Conservation (phyloP, 2,888 invertebrate species). For the Drosophila nr. medialis region DNA sequence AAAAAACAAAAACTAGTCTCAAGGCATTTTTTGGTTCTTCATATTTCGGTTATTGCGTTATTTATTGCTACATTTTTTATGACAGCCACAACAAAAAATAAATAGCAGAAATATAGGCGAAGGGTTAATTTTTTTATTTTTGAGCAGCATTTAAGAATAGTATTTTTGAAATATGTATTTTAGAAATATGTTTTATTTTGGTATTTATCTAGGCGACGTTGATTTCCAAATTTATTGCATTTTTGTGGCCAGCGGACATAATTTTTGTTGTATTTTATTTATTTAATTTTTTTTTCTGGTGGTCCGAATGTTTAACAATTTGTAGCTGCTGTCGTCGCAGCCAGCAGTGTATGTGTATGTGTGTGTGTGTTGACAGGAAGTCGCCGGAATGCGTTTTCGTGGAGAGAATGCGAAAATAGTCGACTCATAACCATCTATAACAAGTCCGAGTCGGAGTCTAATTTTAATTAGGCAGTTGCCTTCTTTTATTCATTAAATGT, state of each 20-base stretch:
- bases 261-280: slow-evolving; percentile 32
- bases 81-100: slow-evolving; percentile 66
- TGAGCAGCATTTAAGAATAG: slow-evolving; percentile 21
- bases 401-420: slow-evolving; percentile 40
- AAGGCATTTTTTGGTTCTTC: slow-evolving; percentile 20
- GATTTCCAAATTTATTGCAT: slow-evolving; percentile 76
- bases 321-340: slow-evolving; percentile 35
- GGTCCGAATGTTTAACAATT: slow-evolving; percentile 48
- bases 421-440: slow-evolving; percentile 35
- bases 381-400: slow-evolving; percentile 65
- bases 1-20: slow-evolving; percentile 14
- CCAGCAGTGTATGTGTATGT: slow-evolving; percentile 14
- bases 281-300: slow-evolving; percentile 18
- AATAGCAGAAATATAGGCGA: slow-evolving; percentile 26
- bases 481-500: slow-evolving; percentile 33
- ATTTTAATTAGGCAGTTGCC: slow-evolving; percentile 48
- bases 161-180: slow-evolving; percentile 12
- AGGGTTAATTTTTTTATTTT: slow-evolving; percentile 32
- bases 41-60: slow-evolving; percentile 50
- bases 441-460: slow-evolving; percentile 8
- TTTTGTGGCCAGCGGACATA: slow-evolving; percentile 66
- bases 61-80: slow-evolving; percentile 78
- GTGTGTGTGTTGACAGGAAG: slow-evolving; percentile 68
- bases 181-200: slow-evolving; percentile 16
- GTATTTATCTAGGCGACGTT: slow-evolving; percentile 56